Evolutionary conservation across 1,140 invertebrate genomes (phyloP), one percentile per base, ranked within the genome.

Genomic region (Drosophila carrolli): DNA sequence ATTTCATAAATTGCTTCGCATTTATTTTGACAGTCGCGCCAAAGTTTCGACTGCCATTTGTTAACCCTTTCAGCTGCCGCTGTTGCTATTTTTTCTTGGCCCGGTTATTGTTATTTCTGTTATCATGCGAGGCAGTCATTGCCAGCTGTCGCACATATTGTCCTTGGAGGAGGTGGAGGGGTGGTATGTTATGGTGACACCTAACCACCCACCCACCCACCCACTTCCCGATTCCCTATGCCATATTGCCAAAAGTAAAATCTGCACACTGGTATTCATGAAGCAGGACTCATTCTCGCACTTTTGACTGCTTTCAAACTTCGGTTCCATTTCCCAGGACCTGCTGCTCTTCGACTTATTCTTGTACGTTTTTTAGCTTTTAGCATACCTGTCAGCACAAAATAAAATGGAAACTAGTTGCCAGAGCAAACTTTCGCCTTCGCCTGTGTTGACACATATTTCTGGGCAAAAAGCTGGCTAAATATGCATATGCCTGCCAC

Each of bases 391-490:
- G 84, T 89, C 84, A 89, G 79, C 73, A 65, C 73, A 65, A 58
- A 89, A 80, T 89, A 90, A 89, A 89, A 89, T 89, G 84, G 83
- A 89, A 89, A 89, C 84, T 89, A 89, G 84, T 81, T 89, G 60
- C 55, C 60, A 77, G 59, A 70, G 85, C 57, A 89, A 89, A 89
- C 84, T 89, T 89, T 89, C 85, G 77, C 85, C 77, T 63, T 68
- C 62, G 70, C 63, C 74, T 74, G 53, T 86, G 84, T 89, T 89
- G 84, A 89, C 84, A 89, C 84, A 89, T 89, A 89, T 89, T 89
- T 90, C 77, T 63, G 47, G 56, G 37, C 51, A 82, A 29, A 16
- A 7, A 41, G 19, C 38, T 43, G 29, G 23, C 23, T 23, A 23
- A 23, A 51, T 80, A 84, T 85, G 71, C 82, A 70, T 58, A 73